A percentile compares a stretch with the other conserved stretches of the same genome.
phyloP scores from a whole-genome alignment of 1,140 invertebrate species.

The Hetaerina americana region DNA sequence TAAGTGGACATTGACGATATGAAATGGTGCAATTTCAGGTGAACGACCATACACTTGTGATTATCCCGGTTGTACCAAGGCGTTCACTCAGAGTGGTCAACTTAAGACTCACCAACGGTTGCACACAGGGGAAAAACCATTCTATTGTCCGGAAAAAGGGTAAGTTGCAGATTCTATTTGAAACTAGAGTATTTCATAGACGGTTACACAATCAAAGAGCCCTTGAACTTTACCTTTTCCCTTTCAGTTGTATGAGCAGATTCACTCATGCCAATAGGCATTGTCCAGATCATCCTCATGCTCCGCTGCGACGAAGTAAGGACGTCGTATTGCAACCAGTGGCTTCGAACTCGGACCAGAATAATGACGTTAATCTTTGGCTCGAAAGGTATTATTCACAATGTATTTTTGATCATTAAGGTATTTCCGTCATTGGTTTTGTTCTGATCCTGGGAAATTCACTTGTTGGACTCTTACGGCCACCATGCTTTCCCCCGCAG shows the following conservation, averaged over 20 bases:
- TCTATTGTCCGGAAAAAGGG: conserved; percentile 52
- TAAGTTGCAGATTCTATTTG: conserved; percentile 26
- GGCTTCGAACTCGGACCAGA: conserved; percentile 35
- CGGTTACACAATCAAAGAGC: too few relatives aligned
- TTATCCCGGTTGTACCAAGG: conserved; percentile 58
- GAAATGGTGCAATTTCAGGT: conserved; percentile 41
- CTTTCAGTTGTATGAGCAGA: conserved; percentile 39
- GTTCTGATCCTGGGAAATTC: too few relatives aligned
- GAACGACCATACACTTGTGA: conserved; percentile 68
- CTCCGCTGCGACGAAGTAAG: conserved; percentile 38
- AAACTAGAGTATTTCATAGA: too few relatives aligned
- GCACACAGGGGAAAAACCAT: conserved; percentile 73
- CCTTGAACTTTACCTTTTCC: not conserved
- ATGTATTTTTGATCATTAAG: too few relatives aligned
- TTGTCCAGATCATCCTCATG: conserved; percentile 50
- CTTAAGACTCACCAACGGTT: conserved; percentile 69
- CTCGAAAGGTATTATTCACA: conserved; percentile 42
- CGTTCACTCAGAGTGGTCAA: conserved; percentile 73
- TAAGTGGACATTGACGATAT: too few relatives aligned
- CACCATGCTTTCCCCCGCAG: too few relatives aligned
- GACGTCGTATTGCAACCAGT: conserved; percentile 38
- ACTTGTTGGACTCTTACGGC: too few relatives aligned
- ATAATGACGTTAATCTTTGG: conserved; percentile 41
- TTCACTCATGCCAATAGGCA: conserved; percentile 75
- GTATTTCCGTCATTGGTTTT: too few relatives aligned